phyloP scores from a whole-genome alignment of 2,113 vertebrate genomes.

The Eulemur rufifrons region DNA sequence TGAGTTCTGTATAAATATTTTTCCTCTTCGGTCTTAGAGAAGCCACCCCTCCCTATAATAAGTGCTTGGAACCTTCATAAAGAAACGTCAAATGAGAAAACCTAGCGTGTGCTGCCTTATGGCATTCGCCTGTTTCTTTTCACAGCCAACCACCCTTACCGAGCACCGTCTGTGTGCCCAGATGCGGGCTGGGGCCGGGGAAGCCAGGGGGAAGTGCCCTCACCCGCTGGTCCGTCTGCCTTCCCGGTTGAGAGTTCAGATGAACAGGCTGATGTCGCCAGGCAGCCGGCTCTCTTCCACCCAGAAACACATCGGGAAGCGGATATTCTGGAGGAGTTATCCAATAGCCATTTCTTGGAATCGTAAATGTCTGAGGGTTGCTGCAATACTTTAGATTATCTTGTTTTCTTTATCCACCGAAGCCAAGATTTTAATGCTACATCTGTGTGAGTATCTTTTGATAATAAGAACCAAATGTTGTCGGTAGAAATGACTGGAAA shows the following conservation, averaged over 20 bases:
- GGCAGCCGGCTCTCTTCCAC: background rate
- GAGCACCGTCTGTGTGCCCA: background rate
- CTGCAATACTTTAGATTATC: constrained; percentile 55
- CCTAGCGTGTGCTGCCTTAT: background rate
- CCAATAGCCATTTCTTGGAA: constrained; percentile 71
- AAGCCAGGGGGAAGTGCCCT: accelerated
- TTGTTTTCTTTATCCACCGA: constrained; percentile 68
- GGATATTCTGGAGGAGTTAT: constrained; percentile 21
- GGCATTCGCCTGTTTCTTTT: background rate
- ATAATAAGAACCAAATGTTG: constrained; percentile 78
- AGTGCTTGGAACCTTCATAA: background rate
- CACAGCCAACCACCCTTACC: background rate
- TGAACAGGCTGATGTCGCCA: background rate
- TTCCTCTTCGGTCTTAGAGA: background rate
- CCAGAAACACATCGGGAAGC: constrained; percentile 58
- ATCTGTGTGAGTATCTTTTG: constrained; percentile 57
- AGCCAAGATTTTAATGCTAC: constrained; percentile 58
- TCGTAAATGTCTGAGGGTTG: constrained; percentile 52
- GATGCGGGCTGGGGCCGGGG: background rate
- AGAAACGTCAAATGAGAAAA: background rate
- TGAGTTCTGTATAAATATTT: background rate
- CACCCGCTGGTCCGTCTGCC: accelerated
- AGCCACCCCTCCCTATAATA: background rate
- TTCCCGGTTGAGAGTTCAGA: background rate
- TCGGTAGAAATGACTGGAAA: constrained; percentile 76